phyloP scores from a whole-genome alignment of 2,888 invertebrate genomes.

The Agrotis ipsilon region DNA sequence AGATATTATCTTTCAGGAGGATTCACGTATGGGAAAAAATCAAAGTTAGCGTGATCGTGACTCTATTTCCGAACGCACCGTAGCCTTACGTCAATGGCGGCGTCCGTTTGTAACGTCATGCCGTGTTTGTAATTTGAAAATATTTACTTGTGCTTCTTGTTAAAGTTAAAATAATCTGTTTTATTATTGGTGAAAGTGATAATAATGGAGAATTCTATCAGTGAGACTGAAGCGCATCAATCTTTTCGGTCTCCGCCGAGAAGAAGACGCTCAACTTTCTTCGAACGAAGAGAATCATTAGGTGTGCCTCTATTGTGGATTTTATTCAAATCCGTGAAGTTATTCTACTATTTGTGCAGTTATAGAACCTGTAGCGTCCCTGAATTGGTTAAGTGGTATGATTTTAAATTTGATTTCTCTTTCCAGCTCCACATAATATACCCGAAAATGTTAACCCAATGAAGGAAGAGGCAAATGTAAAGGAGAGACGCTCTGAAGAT shows the following conservation, averaged over 20 bases:
- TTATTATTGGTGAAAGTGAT: constrained; percentile 26
- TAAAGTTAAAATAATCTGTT: constrained; percentile 21
- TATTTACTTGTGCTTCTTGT: constrained; percentile 57
- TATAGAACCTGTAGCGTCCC: neutral
- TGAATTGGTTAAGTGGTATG: neutral
- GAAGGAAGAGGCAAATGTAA: constrained; percentile 64
- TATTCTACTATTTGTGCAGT: neutral
- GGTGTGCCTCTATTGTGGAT: constrained; percentile 69
- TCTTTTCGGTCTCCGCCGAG: constrained; percentile 83
- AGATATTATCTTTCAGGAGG: no score
- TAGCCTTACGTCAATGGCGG: constrained; percentile 48
- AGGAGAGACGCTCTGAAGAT: constrained; percentile 71
- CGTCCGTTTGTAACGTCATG: constrained; percentile 74
- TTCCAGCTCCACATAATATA: constrained; percentile 78
- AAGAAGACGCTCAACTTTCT: constrained; percentile 86
- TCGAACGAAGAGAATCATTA: constrained; percentile 84
- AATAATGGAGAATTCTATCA: constrained; percentile 80
- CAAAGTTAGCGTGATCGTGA: no score
- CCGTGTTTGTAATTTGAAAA: constrained; percentile 67
- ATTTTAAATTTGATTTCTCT: constrained; percentile 20
- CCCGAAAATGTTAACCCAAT: constrained; percentile 70
- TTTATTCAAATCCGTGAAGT: constrained; percentile 37
- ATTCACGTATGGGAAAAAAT: no score
- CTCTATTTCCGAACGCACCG: constrained; percentile 26
- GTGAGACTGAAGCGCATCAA: constrained; percentile 76